Evolutionary conservation across 2,888 invertebrate species (phyloP).

Genomic region (Diabrotica balteata): DNA sequence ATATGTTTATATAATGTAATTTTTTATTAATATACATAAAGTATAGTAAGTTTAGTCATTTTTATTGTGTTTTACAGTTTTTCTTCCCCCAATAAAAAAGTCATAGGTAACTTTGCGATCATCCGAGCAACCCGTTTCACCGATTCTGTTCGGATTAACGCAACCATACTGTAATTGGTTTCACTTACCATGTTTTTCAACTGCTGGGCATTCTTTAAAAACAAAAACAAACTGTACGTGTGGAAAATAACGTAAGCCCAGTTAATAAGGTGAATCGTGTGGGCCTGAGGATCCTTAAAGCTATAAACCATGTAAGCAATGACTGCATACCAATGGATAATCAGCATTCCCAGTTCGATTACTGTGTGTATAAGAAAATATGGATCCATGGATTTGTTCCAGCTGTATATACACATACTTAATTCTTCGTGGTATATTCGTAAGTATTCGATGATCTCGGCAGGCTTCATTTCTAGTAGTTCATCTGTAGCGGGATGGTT

Average conservation of each 20-base stretch:
- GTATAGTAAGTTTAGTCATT: too few relatives aligned
- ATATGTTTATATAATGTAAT: too few relatives aligned
- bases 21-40: too few relatives aligned
- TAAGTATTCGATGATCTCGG: conserved; percentile 54
- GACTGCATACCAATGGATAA: conserved; percentile 57
- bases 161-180: not conserved
- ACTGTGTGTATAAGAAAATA: conserved; percentile 54
- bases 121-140: too few relatives aligned
- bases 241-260: conserved; percentile 54
- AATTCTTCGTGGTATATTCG: conserved; percentile 56
- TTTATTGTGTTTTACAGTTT: too few relatives aligned
- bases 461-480: conserved; percentile 41
- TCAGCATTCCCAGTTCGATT: conserved; percentile 54
- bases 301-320: conserved; percentile 55
- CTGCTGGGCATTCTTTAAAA: conserved; percentile 55
- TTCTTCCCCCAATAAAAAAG: too few relatives aligned
- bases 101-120: too few relatives aligned
- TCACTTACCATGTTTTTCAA: conserved; percentile 56
- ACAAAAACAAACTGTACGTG: conserved; percentile 52
- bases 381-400: conserved; percentile 55
- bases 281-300: conserved; percentile 49
- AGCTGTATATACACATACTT: conserved; percentile 50
- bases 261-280: conserved; percentile 53
- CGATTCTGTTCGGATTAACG: too few relatives aligned
- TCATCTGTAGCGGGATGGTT: conserved; percentile 45